Base-by-base conservation (phyloP, 1,140 invertebrate species). In the Argopecten irradians region DNA sequence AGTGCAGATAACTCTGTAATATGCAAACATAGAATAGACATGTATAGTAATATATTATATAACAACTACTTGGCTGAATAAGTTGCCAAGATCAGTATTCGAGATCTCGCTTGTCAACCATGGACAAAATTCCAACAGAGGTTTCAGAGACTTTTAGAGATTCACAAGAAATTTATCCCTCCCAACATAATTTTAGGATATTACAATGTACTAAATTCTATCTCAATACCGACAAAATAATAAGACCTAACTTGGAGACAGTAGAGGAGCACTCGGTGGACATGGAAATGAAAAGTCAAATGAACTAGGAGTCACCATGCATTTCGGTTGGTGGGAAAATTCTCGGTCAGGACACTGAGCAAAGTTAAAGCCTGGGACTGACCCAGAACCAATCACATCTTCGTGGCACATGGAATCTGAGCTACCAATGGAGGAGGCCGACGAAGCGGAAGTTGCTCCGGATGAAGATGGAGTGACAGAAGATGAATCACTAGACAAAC, bases 161-260 rank as follows among this genome's bases (percentile, higher is more conserved):
- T 13, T 13, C 13, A 39, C 36, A 39, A 39, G 36, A 39, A 39
- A 13, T 39, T n/a, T 13, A 39, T 5, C 36, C 36, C 36, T 39
- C 36, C 36, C 13, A 5, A 8, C 36, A n/a, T n/a, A n/a, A 8
- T 13, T 39, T 39, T 13, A 13, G 36, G 5, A 13, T 39, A 39
- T 39, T 13, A 39, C 13, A 8, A 39, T 8, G 36, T 39, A 39
- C 13, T 13, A 39, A 39, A 8, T 39, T 13, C 36, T 39, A 39
- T 5, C 36, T 39, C 36, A 39, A 39, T n/a, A n/a, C n/a, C n/a
- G n/a, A n/a, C n/a, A 39, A 8, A 39, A 39, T 13, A 5, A 8
- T 13, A 71, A n/a, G n/a, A 71, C 55, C 83, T 90, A 90, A 90
- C 90, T 91, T 9, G 92, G 90, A 33, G 89, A 89, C 14, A 92